phyloP scores from a whole-genome alignment of 2,888 invertebrate species.

The Mongoloraphidia duomilia region DNA sequence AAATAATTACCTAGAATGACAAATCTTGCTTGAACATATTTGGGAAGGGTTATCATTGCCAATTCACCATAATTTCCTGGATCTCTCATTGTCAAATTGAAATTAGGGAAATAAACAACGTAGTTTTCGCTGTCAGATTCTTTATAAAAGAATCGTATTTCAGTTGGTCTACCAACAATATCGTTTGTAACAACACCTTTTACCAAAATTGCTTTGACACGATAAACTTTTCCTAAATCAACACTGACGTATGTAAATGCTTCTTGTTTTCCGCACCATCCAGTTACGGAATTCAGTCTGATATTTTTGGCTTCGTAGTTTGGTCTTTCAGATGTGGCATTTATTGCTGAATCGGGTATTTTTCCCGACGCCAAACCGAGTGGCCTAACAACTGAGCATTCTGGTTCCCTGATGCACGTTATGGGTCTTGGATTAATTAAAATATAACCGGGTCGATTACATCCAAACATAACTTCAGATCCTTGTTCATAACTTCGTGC shows the following conservation, averaged over 20 bases:
- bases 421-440: slow-evolving; percentile 83
- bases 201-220: slow-evolving; percentile 83
- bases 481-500: slow-evolving; percentile 77
- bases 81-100: slow-evolving; percentile 85
- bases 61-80: slow-evolving; percentile 95
- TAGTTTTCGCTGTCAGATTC: slow-evolving; percentile 88
- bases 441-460: slow-evolving; percentile 83
- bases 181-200: slow-evolving; percentile 92
- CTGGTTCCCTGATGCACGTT: slow-evolving; percentile 80
- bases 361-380: slow-evolving; percentile 80
- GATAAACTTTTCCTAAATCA: slow-evolving; percentile 82
- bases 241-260: slow-evolving; percentile 93
- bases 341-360: slow-evolving; percentile 90
- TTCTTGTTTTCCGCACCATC: slow-evolving; percentile 95
- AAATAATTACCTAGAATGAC: slow-evolving; percentile 51
- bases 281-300: slow-evolving; percentile 80
- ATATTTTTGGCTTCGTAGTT: slow-evolving; percentile 86
- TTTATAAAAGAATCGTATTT: slow-evolving; percentile 94
- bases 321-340: slow-evolving; percentile 84
- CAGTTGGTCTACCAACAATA: slow-evolving; percentile 88
- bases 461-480: slow-evolving; percentile 81
- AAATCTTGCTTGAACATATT: slow-evolving; percentile 85
- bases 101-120: slow-evolving; percentile 93
- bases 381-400: slow-evolving; percentile 84
- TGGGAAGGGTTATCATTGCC: slow-evolving; percentile 88